Evolutionary conservation across 2,888 invertebrate genomes (phyloP).

Genomic region (Diploptera punctata): DNA sequence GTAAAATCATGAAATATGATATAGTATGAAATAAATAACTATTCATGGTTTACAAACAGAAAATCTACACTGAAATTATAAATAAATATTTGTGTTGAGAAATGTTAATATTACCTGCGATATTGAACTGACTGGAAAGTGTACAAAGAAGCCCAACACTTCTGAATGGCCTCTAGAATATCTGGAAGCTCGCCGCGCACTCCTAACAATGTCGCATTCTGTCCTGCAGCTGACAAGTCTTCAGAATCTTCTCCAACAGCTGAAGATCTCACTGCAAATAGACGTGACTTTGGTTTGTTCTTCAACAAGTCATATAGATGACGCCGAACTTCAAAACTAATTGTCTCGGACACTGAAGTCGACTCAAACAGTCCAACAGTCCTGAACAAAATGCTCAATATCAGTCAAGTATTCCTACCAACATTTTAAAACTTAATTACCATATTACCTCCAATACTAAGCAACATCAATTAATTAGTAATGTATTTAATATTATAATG

Average conservation of each 20-base stretch:
- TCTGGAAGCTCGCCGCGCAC: slow-evolving; percentile 50
- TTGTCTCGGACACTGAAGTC: slow-evolving; percentile 50
- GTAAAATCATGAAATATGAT: too few relatives aligned
- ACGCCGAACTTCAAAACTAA: slow-evolving; percentile 51
- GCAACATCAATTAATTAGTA: too few relatives aligned
- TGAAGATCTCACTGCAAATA: slow-evolving; percentile 68
- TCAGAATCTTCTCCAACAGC: slow-evolving; percentile 82
- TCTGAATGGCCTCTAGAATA: slow-evolving; percentile 64
- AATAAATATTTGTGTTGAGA: too few relatives aligned
- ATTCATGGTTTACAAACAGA: too few relatives aligned
- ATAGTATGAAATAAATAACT: too few relatives aligned
- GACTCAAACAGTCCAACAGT: slow-evolving; percentile 38
- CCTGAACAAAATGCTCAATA: too few relatives aligned
- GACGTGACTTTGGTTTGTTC: slow-evolving; percentile 34
- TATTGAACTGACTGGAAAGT: slow-evolving; percentile 79
- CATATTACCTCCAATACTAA: too few relatives aligned
- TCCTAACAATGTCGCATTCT: slow-evolving; percentile 80
- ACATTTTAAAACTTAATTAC: too few relatives aligned
- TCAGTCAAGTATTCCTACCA: too few relatives aligned
- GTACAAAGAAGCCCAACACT: slow-evolving; percentile 86
- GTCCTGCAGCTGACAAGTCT: slow-evolving; percentile 82
- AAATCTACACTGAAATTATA: too few relatives aligned
- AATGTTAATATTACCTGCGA: slow-evolving; percentile 72
- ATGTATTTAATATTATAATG: too few relatives aligned
- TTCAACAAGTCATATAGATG: slow-evolving; percentile 51